Evolutionary conservation across 2,113 vertebrate species (phyloP).

Genomic region (Cryptomyrus ogoouensis): DNA sequence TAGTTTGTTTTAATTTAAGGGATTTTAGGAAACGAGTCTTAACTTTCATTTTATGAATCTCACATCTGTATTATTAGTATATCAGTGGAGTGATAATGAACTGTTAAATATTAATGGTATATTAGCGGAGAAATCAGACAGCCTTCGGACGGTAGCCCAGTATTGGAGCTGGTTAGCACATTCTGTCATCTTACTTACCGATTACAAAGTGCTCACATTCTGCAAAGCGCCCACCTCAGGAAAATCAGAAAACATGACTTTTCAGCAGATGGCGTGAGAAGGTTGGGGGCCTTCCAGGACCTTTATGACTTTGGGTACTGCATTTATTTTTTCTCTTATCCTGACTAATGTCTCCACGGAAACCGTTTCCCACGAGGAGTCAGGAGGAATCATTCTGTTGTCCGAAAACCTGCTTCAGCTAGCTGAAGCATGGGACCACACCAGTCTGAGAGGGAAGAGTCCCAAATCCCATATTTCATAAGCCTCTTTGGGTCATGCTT

Average conservation of each 20-base stretch:
- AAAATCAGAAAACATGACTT: background rate
- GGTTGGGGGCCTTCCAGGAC: background rate
- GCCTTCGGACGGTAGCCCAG: background rate
- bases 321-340: background rate
- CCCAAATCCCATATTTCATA: background rate
- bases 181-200: background rate
- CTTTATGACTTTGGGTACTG: background rate
- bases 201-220: background rate
- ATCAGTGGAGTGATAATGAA: background rate
- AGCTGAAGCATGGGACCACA: background rate
- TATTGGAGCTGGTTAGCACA: no score
- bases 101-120: slow-evolving; percentile 4
- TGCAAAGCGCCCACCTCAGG: background rate
- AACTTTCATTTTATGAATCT: background rate
- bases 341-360: background rate
- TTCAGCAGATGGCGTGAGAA: background rate
- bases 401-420: background rate
- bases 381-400: background rate
- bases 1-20: background rate
- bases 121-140: background rate
- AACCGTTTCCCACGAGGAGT: background rate
- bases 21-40: background rate
- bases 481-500: background rate
- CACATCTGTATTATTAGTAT: background rate
- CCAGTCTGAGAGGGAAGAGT: background rate